Conservation (phyloP, 1,140 invertebrate genomes). For the Aradophagus sp. region DNA sequence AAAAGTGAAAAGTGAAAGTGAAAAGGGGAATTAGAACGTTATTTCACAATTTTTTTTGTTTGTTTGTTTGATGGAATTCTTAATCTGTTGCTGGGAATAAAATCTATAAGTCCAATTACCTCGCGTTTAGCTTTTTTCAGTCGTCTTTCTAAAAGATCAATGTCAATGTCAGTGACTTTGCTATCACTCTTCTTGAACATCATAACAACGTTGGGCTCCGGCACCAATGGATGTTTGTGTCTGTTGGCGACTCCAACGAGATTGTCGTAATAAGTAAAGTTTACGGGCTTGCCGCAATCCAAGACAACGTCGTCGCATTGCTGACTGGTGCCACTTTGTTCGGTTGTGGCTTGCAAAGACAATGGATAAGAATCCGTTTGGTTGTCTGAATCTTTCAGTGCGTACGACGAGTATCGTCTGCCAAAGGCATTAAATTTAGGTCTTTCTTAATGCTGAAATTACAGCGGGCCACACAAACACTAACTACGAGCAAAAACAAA, state of each 20-base stretch:
- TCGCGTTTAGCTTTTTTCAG: conserved; percentile 88
- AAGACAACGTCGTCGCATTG: conserved; percentile 80
- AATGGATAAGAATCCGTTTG: conserved; percentile 61
- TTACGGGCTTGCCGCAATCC: conserved; percentile 90
- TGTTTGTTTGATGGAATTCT: no score
- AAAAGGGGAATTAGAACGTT: no score
- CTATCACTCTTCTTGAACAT: conserved; percentile 85
- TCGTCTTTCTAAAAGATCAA: conserved; percentile 84
- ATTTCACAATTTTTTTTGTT: no score
- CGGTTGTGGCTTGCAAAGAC: conserved; percentile 57
- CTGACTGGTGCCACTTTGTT: conserved; percentile 64
- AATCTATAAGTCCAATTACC: conserved; percentile 67
- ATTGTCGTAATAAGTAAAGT: conserved; percentile 92
- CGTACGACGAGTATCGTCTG: conserved; percentile 71
- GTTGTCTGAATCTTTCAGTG: conserved; percentile 67
- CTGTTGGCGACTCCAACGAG: conserved; percentile 86
- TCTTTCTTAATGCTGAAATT: conserved; percentile 71
- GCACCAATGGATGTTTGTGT: conserved; percentile 80
- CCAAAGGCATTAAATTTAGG: conserved; percentile 70
- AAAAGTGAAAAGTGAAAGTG: no score
- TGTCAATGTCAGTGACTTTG: conserved; percentile 82
- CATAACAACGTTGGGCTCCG: conserved; percentile 82
- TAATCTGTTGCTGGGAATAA: no score
- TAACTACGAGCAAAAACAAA: conserved; percentile 74
- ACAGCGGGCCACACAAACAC: conserved; percentile 73